These are phyloP conservation scores for Drosophila nikananu DNA, from an alignment of 1,140 invertebrate species.

Conservation along the genomic window DNA sequence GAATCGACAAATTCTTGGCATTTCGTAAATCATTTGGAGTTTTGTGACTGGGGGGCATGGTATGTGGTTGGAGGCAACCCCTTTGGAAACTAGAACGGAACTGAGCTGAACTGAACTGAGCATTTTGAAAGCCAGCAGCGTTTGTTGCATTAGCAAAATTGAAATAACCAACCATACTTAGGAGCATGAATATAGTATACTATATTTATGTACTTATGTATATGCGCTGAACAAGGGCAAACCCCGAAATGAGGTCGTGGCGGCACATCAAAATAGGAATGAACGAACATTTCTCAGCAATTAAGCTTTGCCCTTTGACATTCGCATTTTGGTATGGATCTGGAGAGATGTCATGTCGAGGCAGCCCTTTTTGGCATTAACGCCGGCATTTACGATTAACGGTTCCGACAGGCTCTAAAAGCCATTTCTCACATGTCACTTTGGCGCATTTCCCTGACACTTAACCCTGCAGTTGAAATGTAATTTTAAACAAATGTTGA, in stretches of 20 bases:
- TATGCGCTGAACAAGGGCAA: conserved; percentile 33
- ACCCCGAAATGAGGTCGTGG: conserved; percentile 41
- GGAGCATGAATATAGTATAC: not conserved
- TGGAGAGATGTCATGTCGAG: conserved; percentile 18
- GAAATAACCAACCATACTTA: conserved; percentile 51
- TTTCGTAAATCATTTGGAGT: conserved; percentile 61
- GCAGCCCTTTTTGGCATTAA: conserved; percentile 29
- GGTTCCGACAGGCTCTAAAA: conserved; percentile 29
- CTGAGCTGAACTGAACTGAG: conserved; percentile 53
- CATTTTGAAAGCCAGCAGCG: conserved; percentile 46
- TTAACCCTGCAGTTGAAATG: not conserved
- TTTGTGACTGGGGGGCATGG: conserved; percentile 29
- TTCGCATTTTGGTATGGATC: conserved; percentile 33
- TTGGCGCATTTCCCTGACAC: conserved; percentile 9
- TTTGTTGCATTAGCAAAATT: conserved; percentile 78
- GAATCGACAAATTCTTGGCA: conserved; percentile 70
- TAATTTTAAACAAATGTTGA: not conserved
- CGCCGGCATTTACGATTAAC: conserved; percentile 20
- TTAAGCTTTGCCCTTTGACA: conserved; percentile 54
- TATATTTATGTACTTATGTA: not conserved
- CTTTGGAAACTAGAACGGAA: conserved; percentile 72
- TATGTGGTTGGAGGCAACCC: conserved; percentile 5
- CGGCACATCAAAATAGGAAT: conserved; percentile 30
- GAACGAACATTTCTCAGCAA: conserved; percentile 46
- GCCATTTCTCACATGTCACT: conserved; percentile 53